A percentile compares a stretch with the other conserved stretches of the same genome.
These are phyloP conservation scores for Lerema accius DNA, from an alignment of 1,140 invertebrate genomes.

Conservation along the genomic window DNA sequence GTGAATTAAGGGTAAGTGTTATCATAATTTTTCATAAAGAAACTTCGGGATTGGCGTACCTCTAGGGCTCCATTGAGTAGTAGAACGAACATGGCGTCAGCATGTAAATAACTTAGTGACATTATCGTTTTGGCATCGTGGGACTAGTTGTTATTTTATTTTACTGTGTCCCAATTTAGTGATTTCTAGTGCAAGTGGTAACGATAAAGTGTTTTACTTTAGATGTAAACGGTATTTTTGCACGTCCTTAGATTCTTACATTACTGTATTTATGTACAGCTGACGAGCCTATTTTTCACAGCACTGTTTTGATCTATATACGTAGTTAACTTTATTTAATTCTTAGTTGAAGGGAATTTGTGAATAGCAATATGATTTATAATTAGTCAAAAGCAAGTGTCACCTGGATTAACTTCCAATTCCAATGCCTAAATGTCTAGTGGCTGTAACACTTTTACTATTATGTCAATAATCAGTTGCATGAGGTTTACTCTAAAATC, in stretches of 20 bases:
- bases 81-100: constrained; percentile 81
- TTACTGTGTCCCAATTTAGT: background rate
- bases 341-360: background rate
- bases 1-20: constrained; percentile 82
- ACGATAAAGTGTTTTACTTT: background rate
- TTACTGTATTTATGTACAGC: constrained; percentile 27
- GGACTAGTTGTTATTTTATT: constrained; percentile 36
- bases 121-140: constrained; percentile 50
- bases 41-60: constrained; percentile 45
- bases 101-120: constrained; percentile 78
- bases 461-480: constrained; percentile 14
- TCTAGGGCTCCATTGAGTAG: constrained; percentile 64
- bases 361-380: too few species aligned
- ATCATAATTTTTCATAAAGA: constrained; percentile 42
- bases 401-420: background rate
- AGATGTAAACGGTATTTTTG: background rate
- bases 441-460: constrained; percentile 11
- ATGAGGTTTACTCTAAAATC: constrained; percentile 28
- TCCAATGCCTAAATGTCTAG: background rate
- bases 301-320: constrained; percentile 35
- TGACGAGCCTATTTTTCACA: constrained; percentile 21
- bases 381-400: background rate
- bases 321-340: background rate
- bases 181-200: background rate
- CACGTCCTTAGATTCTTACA: constrained; percentile 5